phyloP scores from a whole-genome alignment of 2,113 vertebrate species.

The Ciconia boyciana region DNA sequence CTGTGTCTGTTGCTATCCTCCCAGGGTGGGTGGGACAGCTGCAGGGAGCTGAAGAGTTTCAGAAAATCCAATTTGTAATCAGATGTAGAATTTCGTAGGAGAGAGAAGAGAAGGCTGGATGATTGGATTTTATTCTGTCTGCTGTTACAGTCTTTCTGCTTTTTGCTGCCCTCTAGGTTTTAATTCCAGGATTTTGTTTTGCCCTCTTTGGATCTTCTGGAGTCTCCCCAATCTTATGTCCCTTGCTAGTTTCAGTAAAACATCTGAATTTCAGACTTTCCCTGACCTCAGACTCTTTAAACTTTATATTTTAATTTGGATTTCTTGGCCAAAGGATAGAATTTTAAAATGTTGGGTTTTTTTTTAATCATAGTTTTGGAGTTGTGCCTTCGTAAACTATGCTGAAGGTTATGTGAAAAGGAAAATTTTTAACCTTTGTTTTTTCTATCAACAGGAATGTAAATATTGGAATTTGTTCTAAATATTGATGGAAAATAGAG shows the following conservation, averaged over 20 bases:
- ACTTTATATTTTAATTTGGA: background rate
- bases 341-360: background rate
- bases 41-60: background rate
- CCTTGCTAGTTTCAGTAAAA: background rate
- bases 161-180: slow-evolving; percentile 3
- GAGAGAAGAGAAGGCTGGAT: background rate
- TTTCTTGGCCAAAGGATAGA: background rate
- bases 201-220: background rate
- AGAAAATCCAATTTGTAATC: background rate
- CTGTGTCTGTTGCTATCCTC: background rate
- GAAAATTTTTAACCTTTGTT: background rate
- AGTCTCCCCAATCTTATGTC: background rate
- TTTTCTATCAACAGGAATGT: background rate
- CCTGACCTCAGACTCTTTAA: background rate
- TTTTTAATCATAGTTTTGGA: background rate
- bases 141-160: background rate
- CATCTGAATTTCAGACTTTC: background rate
- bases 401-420: slow-evolving; percentile 8
- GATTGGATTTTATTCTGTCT: background rate
- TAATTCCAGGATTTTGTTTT: background rate
- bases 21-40: background rate
- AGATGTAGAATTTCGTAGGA: background rate
- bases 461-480: background rate
- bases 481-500: background rate
- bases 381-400: background rate